Conservation (phyloP, 2,888 invertebrate species). For the Platyscelio sp. region DNA sequence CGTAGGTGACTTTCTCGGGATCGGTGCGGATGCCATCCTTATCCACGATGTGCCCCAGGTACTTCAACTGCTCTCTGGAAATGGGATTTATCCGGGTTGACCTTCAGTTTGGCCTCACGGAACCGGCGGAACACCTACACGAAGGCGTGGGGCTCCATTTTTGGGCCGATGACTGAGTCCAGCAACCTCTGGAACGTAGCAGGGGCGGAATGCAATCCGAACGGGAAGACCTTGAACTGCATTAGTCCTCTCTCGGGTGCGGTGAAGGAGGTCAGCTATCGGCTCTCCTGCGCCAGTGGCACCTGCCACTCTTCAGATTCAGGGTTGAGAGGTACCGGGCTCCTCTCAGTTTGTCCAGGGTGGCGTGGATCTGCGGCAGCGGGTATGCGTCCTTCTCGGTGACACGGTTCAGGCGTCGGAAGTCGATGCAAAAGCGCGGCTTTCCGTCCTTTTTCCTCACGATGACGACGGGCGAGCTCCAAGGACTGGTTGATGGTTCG, state of each 20-base stretch:
- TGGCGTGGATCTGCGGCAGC: background rate
- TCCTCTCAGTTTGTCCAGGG: background rate
- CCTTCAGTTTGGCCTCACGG: too few species aligned
- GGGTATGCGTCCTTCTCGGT: too few species aligned
- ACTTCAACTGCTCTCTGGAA: too few species aligned
- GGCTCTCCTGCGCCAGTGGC: background rate
- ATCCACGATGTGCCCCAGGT: too few species aligned
- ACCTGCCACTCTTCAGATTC: background rate
- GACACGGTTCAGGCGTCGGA: too few species aligned
- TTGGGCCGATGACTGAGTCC: background rate
- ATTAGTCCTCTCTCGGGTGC: background rate
- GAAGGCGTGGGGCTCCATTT: background rate
- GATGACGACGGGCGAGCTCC: too few species aligned
- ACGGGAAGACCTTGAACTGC: constrained; percentile 8
- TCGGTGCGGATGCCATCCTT: too few species aligned
- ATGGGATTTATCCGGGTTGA: too few species aligned
- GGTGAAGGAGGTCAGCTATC: background rate
- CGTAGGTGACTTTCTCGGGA: background rate
- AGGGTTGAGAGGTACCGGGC: background rate
- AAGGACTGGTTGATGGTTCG: too few species aligned
- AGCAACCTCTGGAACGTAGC: background rate
- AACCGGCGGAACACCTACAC: too few species aligned
- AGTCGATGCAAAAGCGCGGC: too few species aligned
- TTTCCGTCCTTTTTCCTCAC: too few species aligned
- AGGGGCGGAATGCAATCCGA: constrained; percentile 13